phyloP scores from a whole-genome alignment of 2,888 invertebrate genomes.

The Chrysina gloriosa region DNA sequence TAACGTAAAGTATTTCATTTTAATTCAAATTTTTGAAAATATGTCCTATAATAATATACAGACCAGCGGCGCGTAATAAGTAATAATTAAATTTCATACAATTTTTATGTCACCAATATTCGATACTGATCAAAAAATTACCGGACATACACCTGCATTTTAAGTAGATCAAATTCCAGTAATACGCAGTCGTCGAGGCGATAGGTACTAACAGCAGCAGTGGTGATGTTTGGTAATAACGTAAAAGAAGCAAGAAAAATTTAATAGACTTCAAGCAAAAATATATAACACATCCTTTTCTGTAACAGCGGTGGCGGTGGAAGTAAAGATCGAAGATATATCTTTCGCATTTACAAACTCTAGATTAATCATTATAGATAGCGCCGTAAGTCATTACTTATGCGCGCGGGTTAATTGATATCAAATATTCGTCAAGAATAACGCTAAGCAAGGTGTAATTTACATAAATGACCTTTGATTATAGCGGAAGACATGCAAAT shows the following conservation, averaged over 20 bases:
- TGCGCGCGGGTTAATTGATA: constrained; percentile 29
- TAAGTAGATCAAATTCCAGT: constrained; percentile 29
- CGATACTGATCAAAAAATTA: constrained; percentile 26
- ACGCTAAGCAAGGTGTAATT: constrained; percentile 19
- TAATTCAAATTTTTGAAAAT: constrained; percentile 10
- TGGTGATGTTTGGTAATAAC: not conserved
- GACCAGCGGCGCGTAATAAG: not conserved
- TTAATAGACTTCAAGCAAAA: not conserved
- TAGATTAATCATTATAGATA: constrained; percentile 31
- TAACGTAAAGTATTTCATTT: constrained; percentile 2
- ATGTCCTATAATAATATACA: not conserved
- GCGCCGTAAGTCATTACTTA: constrained; percentile 17
- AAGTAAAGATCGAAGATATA: constrained; percentile 15
- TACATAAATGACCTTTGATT: constrained; percentile 31
- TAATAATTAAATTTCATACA: constrained; percentile 14
- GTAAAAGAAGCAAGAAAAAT: not conserved
- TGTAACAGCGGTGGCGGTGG: not conserved
- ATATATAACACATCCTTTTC: not conserved
- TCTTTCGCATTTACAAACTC: constrained; percentile 21
- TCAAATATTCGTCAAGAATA: constrained; percentile 32
- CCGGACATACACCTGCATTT: constrained; percentile 17
- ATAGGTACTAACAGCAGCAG: not conserved
- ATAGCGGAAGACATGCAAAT: constrained; percentile 23
- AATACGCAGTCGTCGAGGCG: not conserved
- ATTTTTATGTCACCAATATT: constrained; percentile 23